A percentile compares a stretch with the other conserved stretches of the same genome.
Conservation (phyloP, 2,888 invertebrate genomes). For the Tuta absoluta region DNA sequence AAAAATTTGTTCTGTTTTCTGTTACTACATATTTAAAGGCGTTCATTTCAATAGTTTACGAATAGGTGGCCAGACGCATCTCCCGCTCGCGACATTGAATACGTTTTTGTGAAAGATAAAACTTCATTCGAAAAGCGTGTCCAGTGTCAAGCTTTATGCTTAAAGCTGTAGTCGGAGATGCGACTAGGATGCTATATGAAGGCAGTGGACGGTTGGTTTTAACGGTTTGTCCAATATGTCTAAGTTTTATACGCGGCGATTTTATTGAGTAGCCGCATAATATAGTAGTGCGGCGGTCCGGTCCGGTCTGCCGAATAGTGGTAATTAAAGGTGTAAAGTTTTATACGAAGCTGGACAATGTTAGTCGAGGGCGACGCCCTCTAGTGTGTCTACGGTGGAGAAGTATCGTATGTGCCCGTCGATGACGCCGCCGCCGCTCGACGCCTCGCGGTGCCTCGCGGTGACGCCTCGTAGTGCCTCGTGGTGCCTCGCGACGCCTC, state of each 20-base stretch:
- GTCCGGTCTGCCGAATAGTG: constrained; percentile 46
- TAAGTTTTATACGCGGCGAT: constrained; percentile 75
- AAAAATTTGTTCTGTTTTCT: constrained; percentile 54
- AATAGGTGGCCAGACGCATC: constrained; percentile 39
- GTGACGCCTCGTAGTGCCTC: too few species aligned
- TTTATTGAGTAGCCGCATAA: constrained; percentile 77
- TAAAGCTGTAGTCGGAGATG: constrained; percentile 38
- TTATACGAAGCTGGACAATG: constrained; percentile 56
- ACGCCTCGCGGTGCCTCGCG: too few species aligned
- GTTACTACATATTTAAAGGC: constrained; percentile 49
- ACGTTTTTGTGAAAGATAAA: constrained; percentile 40
- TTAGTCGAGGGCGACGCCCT: constrained; percentile 46
- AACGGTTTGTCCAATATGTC: constrained; percentile 67
- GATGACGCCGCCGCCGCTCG: constrained; percentile 37
- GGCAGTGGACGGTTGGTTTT: constrained; percentile 59
- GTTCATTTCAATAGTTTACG: constrained; percentile 40
- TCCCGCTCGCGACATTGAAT: constrained; percentile 41
- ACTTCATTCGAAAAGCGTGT: constrained; percentile 29
- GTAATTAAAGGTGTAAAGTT: constrained; percentile 59
- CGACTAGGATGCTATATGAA: constrained; percentile 45
- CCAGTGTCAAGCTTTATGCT: constrained; percentile 35
- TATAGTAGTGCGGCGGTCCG: constrained; percentile 56
- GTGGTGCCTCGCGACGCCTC: too few species aligned
- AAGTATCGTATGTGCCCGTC: constrained; percentile 54
- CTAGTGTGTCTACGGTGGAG: constrained; percentile 52